phyloP scores from a whole-genome alignment of 2,113 vertebrate genomes.

The Galbula dea region DNA sequence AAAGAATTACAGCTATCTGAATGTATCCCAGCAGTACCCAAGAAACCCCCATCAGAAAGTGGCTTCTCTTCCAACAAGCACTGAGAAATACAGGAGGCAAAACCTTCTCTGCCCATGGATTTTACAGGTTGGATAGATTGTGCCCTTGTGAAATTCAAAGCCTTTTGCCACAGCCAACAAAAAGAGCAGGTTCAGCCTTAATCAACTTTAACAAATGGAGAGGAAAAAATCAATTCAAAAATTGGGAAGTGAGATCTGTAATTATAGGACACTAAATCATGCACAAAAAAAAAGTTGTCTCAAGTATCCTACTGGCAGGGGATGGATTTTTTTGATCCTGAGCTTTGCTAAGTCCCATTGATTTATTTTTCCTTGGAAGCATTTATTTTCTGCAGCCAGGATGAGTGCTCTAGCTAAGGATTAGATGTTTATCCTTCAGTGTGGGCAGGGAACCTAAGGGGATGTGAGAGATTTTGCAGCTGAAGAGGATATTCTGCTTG shows the following conservation, averaged over 20 bases:
- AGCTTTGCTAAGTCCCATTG: conserved; percentile 65
- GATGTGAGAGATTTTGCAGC: background rate
- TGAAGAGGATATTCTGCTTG: background rate
- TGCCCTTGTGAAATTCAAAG: background rate
- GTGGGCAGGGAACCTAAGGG: background rate
- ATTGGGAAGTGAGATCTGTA: conserved; percentile 24
- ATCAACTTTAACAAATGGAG: background rate
- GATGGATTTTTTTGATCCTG: conserved; percentile 58
- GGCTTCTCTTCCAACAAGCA: background rate
- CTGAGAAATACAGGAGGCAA: background rate
- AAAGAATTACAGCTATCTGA: background rate
- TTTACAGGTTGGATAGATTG: background rate
- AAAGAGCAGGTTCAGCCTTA: background rate
- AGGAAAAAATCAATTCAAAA: background rate
- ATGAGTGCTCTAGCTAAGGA: background rate
- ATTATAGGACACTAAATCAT: conserved; percentile 65
- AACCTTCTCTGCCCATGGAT: background rate
- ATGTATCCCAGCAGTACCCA: background rate
- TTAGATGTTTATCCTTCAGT: background rate
- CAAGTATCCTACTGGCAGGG: conserved; percentile 24
- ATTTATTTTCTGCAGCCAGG: conserved; percentile 60
- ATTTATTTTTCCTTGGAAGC: conserved; percentile 62
- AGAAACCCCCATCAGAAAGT: background rate
- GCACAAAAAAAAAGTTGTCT: conserved; percentile 44
- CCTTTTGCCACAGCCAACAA: background rate